These are phyloP conservation scores for Scaptomyza tumidula DNA, from an alignment of 2,888 invertebrate species.

Conservation along the genomic window DNA sequence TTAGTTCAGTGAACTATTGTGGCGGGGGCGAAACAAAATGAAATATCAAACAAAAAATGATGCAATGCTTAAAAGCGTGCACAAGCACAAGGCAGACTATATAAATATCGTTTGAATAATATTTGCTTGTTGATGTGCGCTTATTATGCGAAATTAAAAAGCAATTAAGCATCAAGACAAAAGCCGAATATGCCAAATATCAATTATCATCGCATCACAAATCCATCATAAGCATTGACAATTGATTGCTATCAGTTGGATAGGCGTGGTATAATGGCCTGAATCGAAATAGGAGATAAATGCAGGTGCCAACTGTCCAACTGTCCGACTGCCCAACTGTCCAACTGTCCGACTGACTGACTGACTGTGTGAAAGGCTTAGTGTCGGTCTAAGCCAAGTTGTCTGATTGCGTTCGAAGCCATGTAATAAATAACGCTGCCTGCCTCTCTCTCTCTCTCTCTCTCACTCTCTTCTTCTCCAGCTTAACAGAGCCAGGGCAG, in stretches of 20 bases:
- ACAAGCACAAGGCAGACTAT: conserved; percentile 35
- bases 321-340: background rate
- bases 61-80: conserved; percentile 34
- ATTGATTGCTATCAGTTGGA: conserved; percentile 57
- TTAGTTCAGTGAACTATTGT: conserved; percentile 68
- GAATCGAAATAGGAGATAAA: conserved; percentile 16
- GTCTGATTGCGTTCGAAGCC: conserved; percentile 40
- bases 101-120: conserved; percentile 13
- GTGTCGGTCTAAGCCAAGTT: conserved; percentile 12
- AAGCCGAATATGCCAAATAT: conserved; percentile 31
- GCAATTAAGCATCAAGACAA: conserved; percentile 53
- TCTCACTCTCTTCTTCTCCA: background rate
- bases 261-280: conserved; percentile 39
- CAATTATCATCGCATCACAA: conserved; percentile 66
- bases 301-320: conserved; percentile 58
- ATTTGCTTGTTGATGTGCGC: conserved; percentile 48
- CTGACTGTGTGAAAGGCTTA: conserved; percentile 47
- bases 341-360: conserved; percentile 7
- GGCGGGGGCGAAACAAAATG: conserved; percentile 16
- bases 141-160: conserved; percentile 50
- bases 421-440: conserved; percentile 57
- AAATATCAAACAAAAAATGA: conserved; percentile 24
- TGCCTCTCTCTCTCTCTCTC: conserved; percentile 16
- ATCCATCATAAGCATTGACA: conserved; percentile 68
- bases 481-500: conserved; percentile 4